A percentile compares a stretch with the other conserved stretches of the same genome.
Evolutionary conservation across 2,888 invertebrate genomes (phyloP).

Genomic region (Apocheima hispidaria): DNA sequence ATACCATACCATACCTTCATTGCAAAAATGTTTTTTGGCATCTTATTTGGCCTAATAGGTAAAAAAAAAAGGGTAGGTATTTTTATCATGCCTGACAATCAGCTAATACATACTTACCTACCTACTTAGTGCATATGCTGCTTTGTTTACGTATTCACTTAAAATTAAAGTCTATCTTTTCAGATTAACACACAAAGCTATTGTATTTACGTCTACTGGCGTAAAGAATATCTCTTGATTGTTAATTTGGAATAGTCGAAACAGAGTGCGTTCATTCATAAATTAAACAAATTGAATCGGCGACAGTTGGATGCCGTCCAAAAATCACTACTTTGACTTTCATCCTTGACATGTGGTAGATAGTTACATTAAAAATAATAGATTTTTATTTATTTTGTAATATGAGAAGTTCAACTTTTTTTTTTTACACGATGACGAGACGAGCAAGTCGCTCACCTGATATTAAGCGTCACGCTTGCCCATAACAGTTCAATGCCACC

Average conservation of each 20-base stretch:
- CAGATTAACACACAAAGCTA: conserved; percentile 20
- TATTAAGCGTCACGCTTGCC: too few relatives aligned
- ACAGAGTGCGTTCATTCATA: conserved; percentile 63
- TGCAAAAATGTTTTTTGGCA: too few relatives aligned
- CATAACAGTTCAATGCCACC: too few relatives aligned
- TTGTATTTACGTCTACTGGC: conserved; percentile 31
- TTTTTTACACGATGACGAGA: too few relatives aligned
- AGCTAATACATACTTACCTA: not conserved
- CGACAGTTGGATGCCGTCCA: conserved; percentile 63
- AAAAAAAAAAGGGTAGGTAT: not conserved
- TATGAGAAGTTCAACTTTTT: conserved; percentile 22
- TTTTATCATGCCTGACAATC: not conserved
- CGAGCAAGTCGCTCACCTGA: too few relatives aligned
- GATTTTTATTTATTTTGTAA: conserved; percentile 31
- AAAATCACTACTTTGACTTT: conserved; percentile 64
- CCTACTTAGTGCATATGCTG: not conserved
- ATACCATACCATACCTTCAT: too few relatives aligned
- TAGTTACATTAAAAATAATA: conserved; percentile 49
- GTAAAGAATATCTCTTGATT: conserved; percentile 33
- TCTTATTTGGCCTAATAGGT: too few relatives aligned
- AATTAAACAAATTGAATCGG: conserved; percentile 57
- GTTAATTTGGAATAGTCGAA: conserved; percentile 35
- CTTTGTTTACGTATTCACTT: conserved; percentile 5
- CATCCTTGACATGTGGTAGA: conserved; percentile 65
- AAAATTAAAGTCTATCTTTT: conserved; percentile 12